These are phyloP conservation scores for Cnemophilus loriae DNA, from an alignment of 2,113 vertebrate species.

Conservation along the genomic window DNA sequence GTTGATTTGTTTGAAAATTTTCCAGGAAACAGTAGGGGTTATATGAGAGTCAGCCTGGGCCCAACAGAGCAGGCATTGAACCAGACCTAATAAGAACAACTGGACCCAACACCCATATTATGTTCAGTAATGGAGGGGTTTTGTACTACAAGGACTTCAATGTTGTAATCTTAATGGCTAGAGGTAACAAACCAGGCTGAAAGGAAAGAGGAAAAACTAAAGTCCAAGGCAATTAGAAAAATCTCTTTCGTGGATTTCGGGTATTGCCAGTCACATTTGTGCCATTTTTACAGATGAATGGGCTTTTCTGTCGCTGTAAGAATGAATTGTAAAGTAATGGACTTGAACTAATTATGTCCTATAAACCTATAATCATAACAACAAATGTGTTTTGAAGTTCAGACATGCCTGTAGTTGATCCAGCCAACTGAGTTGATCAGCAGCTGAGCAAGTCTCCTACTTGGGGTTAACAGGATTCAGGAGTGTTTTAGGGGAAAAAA, in stretches of 20 bases:
- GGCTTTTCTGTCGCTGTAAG: slow-evolving; percentile 3
- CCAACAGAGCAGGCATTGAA: slow-evolving; percentile 2
- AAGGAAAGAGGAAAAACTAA: background rate
- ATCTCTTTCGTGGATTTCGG: background rate
- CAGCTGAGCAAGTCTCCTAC: background rate
- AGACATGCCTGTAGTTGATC: background rate
- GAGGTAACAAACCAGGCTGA: slow-evolving; percentile 7
- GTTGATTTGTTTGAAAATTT: slow-evolving; percentile 10
- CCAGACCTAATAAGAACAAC: slow-evolving; percentile 39
- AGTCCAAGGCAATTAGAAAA: slow-evolving; percentile 13
- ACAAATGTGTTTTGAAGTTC: slow-evolving; percentile 15
- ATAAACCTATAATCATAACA: slow-evolving; percentile 20
- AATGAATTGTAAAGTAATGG: slow-evolving; percentile 13
- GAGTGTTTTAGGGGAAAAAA: background rate
- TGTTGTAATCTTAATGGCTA: background rate
- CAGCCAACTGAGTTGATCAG: background rate
- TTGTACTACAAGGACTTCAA: slow-evolving; percentile 1
- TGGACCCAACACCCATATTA: background rate
- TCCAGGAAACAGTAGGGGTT: slow-evolving; percentile 16
- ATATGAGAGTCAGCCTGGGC: background rate
- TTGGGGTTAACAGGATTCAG: background rate
- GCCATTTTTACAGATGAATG: slow-evolving; percentile 5
- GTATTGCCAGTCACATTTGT: background rate
- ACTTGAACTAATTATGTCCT: slow-evolving; percentile 46
- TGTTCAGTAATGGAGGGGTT: background rate